Conservation (phyloP, 92 coral and sea anemone species). For the Porites evermanni region DNA sequence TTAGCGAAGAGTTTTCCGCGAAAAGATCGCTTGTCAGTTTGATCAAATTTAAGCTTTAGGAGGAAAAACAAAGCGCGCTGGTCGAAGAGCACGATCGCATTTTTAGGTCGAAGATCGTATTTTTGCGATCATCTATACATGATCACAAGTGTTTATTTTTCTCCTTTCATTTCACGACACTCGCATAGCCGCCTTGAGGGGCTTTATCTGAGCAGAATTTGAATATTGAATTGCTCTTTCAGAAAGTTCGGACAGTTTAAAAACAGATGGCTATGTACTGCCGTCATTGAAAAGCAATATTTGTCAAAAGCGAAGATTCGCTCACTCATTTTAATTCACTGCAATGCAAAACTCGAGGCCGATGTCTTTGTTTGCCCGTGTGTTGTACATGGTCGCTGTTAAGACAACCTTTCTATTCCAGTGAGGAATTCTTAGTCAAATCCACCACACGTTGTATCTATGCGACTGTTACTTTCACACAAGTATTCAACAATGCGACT, state of each 20-base stretch:
- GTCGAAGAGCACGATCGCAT: background rate
- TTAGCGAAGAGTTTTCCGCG: slow-evolving; percentile 23
- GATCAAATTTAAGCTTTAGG: slow-evolving; percentile 19
- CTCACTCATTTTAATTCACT: slow-evolving; percentile 36
- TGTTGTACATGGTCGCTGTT: slow-evolving; percentile 10
- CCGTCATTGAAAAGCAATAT: slow-evolving; percentile 12
- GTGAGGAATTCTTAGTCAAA: slow-evolving; percentile 42
- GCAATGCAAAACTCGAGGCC: slow-evolving; percentile 26
- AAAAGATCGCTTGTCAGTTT: slow-evolving; percentile 39
- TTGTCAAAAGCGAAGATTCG: slow-evolving; percentile 24
- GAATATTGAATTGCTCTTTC: slow-evolving; percentile 42
- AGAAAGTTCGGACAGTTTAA: slow-evolving; percentile 21
- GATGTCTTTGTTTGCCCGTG: slow-evolving; percentile 18
- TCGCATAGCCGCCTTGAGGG: slow-evolving; percentile 33
- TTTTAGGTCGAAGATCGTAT: slow-evolving; percentile 4
- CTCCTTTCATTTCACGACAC: slow-evolving; percentile 9
- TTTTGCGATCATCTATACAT: slow-evolving; percentile 25
- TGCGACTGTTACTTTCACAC: slow-evolving; percentile 30
- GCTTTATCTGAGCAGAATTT: slow-evolving; percentile 21
- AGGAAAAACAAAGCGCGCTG: background rate
- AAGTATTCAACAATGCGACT: slow-evolving; percentile 50
- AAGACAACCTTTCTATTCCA: slow-evolving; percentile 39
- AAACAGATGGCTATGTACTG: slow-evolving; percentile 33
- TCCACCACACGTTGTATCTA: slow-evolving; percentile 34
- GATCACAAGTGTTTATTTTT: slow-evolving; percentile 23